A percentile compares a stretch with the other conserved stretches of the same genome.
Evolutionary conservation across 2,113 vertebrate genomes (phyloP).

Genomic region (Kryptolebias marmoratus): DNA sequence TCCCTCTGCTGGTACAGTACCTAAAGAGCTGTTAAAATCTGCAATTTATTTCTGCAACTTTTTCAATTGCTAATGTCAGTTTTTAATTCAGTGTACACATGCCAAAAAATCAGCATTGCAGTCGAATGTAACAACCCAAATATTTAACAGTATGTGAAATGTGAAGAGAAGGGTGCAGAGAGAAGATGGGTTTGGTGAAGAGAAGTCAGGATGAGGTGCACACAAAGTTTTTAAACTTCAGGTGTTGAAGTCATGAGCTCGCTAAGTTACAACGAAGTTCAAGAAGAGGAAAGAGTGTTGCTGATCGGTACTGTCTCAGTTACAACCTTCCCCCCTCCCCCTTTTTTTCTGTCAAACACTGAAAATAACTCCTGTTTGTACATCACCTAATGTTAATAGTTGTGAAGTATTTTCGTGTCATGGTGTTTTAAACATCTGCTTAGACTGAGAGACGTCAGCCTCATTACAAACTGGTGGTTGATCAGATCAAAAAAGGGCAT

Average conservation of each 20-base stretch:
- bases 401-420: conserved; percentile 21
- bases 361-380: conserved; percentile 42
- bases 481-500: conserved; percentile 9
- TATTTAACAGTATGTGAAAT: conserved; percentile 37
- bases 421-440: conserved; percentile 27
- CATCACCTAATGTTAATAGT: conserved; percentile 19
- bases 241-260: conserved; percentile 22
- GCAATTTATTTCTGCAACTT: conserved; percentile 28
- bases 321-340: neutral
- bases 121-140: conserved; percentile 63
- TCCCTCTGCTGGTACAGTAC: conserved; percentile 36
- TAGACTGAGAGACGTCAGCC: conserved; percentile 9
- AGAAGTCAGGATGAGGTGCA: conserved; percentile 22
- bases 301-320: conserved; percentile 36
- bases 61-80: conserved; percentile 32
- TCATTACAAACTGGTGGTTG: neutral
- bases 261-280: conserved; percentile 13
- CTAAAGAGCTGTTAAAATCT: conserved; percentile 29
- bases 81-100: conserved; percentile 53
- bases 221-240: conserved; percentile 17
- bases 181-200: conserved; percentile 7
- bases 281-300: conserved; percentile 29
- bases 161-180: conserved; percentile 20
- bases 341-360: conserved; percentile 43
- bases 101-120: conserved; percentile 53